These are phyloP conservation scores for Drosophila arawakana DNA, from an alignment of 1,140 invertebrate genomes.

Conservation along the genomic window DNA sequence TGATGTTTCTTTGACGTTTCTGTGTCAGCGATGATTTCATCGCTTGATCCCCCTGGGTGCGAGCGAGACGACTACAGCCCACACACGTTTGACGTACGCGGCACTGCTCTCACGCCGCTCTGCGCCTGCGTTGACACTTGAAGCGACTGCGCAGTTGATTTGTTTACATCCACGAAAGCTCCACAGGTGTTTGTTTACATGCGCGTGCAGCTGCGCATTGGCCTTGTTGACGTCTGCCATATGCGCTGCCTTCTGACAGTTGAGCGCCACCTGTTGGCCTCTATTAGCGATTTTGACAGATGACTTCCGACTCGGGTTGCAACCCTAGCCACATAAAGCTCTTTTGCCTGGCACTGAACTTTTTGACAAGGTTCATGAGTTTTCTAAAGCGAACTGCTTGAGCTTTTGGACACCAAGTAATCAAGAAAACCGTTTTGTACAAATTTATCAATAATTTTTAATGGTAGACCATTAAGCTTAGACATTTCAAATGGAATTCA, in stretches of 20 bases:
- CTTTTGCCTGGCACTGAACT: background rate
- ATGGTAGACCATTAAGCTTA: slow-evolving; percentile 67
- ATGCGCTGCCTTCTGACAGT: slow-evolving; percentile 32
- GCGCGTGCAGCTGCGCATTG: slow-evolving; percentile 50
- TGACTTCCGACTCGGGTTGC: background rate
- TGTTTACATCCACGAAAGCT: slow-evolving; percentile 56
- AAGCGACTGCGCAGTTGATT: slow-evolving; percentile 39
- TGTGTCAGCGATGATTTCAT: slow-evolving; percentile 67
- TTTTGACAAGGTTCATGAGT: background rate
- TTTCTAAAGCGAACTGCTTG: too few relatives aligned
- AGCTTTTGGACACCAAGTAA: background rate
- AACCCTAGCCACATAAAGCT: background rate
- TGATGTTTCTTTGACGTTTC: slow-evolving; percentile 65
- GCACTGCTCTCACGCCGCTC: slow-evolving; percentile 34
- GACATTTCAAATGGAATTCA: slow-evolving; percentile 54
- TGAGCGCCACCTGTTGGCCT: slow-evolving; percentile 45
- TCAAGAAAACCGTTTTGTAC: slow-evolving; percentile 27
- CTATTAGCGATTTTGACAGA: background rate
- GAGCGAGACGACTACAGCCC: slow-evolving; percentile 22
- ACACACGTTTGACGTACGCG: background rate
- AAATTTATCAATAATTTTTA: slow-evolving; percentile 72
- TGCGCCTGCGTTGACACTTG: slow-evolving; percentile 67
- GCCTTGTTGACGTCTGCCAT: slow-evolving; percentile 38
- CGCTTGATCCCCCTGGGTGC: background rate
- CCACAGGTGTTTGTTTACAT: slow-evolving; percentile 77